Evolutionary conservation across 2,888 invertebrate genomes (phyloP).

Genomic region (Lasioglossum vierecki): DNA sequence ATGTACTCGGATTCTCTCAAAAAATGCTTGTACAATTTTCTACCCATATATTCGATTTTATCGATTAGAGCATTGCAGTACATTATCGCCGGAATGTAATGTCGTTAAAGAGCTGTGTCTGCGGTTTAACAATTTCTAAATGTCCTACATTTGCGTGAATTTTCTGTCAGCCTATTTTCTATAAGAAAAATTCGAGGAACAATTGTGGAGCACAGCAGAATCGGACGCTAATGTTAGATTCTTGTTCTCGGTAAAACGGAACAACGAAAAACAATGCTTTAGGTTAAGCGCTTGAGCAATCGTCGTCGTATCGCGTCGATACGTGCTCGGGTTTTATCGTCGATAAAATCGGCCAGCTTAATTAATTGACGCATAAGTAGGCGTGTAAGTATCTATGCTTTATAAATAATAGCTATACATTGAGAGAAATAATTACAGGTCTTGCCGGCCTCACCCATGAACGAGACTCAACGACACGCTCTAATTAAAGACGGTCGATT

Average conservation of each 20-base stretch:
- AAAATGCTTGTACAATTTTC: not conserved
- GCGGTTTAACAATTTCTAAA: not conserved
- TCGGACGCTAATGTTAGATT: not conserved
- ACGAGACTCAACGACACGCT: not conserved
- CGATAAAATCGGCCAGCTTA: not conserved
- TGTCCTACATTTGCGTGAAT: not conserved
- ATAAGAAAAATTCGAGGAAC: not conserved
- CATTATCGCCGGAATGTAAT: too few relatives aligned
- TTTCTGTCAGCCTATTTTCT: too few relatives aligned
- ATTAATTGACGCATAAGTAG: conserved; percentile 35
- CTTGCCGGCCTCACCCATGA: not conserved
- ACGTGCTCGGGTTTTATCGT: conserved; percentile 11
- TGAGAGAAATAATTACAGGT: conserved; percentile 31
- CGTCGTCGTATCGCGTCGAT: conserved; percentile 11
- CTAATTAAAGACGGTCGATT: not conserved
- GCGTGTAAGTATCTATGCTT: conserved; percentile 19
- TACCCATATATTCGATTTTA: too few relatives aligned
- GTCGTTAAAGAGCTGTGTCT: too few relatives aligned
- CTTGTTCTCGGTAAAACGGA: not conserved
- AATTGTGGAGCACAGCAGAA: not conserved
- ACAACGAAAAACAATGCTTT: not conserved
- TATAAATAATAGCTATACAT: conserved; percentile 39
- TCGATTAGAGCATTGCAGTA: not conserved
- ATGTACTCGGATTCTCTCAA: not conserved
- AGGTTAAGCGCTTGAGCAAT: conserved; percentile 44